Evolutionary conservation across 2,113 vertebrate genomes (phyloP).

Genomic region (Lethenteron camtschaticum): DNA sequence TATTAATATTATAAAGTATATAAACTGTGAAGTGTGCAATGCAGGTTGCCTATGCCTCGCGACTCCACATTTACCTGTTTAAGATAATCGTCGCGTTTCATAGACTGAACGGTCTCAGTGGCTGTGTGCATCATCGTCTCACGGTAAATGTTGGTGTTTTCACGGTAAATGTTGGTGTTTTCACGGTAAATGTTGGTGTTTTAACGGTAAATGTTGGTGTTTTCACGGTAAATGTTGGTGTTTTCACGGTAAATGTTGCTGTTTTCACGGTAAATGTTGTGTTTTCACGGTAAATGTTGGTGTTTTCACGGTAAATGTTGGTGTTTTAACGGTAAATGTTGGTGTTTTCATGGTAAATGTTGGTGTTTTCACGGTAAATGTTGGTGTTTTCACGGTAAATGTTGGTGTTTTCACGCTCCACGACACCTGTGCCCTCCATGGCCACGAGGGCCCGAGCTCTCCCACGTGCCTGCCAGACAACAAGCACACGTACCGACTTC

Average conservation of each 20-base stretch:
- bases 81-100: constrained; percentile 29
- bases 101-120: constrained; percentile 36
- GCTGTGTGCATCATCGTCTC: constrained; percentile 72
- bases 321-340: constrained; percentile 30
- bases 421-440: constrained; percentile 34
- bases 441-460: constrained; percentile 65
- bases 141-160: constrained; percentile 51
- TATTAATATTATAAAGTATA: no score
- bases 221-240: constrained; percentile 36
- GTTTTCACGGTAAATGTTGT: constrained; percentile 19
- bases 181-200: constrained; percentile 36
- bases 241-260: constrained; percentile 23
- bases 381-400: constrained; percentile 48
- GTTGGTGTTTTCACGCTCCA: constrained; percentile 51
- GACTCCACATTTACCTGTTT: constrained; percentile 27
- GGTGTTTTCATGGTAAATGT: no score
- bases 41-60: no score
- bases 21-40: no score
- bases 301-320: constrained; percentile 32
- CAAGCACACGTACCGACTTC: not conserved
- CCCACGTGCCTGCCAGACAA: constrained; percentile 38
- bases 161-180: constrained; percentile 37
- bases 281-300: constrained; percentile 33
- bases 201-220: constrained; percentile 35
- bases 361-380: constrained; percentile 36